Conservation (phyloP, 2,797 vertebrate genomes). For the Cirrhinus molitorella region DNA sequence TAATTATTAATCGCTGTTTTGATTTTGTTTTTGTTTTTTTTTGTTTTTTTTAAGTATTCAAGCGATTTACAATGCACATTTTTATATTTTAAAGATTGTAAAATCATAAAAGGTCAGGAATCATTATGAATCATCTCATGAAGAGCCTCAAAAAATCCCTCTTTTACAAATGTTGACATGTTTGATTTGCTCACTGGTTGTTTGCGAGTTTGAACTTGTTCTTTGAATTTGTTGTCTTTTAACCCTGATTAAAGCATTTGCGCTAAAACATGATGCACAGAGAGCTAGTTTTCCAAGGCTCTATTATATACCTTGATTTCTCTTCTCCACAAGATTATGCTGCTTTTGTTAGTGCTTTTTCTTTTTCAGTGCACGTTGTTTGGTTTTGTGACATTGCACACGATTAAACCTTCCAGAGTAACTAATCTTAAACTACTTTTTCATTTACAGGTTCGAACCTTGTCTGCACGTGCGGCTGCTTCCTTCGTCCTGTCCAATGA, state of each 20-base stretch:
- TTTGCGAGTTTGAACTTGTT: neutral
- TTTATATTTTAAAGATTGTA: neutral
- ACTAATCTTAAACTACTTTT: neutral
- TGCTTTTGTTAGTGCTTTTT: neutral
- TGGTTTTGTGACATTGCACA: neutral
- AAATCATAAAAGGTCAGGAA: neutral
- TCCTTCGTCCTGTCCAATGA: conserved; percentile 97
- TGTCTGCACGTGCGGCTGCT: conserved; percentile 92
- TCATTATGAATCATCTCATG: neutral
- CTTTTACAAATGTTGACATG: too few relatives aligned
- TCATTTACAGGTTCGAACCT: conserved; percentile 85
- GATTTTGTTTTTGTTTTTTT: too few relatives aligned
- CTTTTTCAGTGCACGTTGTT: neutral
- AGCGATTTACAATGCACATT: too few relatives aligned
- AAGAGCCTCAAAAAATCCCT: neutral
- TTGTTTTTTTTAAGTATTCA: neutral
- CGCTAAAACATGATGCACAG: neutral
- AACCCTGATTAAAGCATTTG: neutral
- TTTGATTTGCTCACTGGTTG: too few relatives aligned
- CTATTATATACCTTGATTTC: neutral
- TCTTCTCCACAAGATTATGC: neutral
- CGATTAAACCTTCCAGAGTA: neutral
- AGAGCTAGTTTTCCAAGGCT: neutral
- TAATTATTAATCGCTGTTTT: too few relatives aligned
- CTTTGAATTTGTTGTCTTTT: neutral